Evolutionary conservation across 1,140 invertebrate species (phyloP), one percentile per base, ranked within the genome.

Genomic region (Pinna nobilis): DNA sequence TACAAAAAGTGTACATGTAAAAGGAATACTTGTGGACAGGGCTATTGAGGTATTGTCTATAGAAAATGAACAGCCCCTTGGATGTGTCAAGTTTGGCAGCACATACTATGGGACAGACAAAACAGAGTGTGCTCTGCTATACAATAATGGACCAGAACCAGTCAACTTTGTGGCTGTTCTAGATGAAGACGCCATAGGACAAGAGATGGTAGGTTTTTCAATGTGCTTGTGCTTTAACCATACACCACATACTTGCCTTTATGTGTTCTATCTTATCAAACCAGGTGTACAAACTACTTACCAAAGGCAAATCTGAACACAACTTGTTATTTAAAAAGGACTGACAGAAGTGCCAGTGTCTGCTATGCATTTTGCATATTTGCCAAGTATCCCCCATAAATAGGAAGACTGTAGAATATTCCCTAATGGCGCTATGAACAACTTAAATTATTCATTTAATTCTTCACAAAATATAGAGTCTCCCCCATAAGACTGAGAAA

Each of bases 51-150:
- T 87, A 23, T 47, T 89, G 60, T 82, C 79, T 44, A 33, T 81
- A 7, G 78, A 84, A 28, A 79, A 65, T 39, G 80, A 82, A 18
- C 66, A 86, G 35, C 76, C 65, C 47, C n/a, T 89, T n/a, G 67
- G 74, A 4, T 88, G 86, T 75, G 74, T 89, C n/a, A 69, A 80
- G 50, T 89, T 89, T 84, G 87, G 88, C 7, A 79, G 78, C 49
- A 84, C 87, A 1, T 89, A 89, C 71, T 89, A 89, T 73, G 88
- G 88, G 11, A 86, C 87, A 20, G 88, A 89, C 77, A 77, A 78
- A 47, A 86, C 86, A 47, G 81, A 88, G 39, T 80, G 79, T 70
- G 87, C 85, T 23, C 63, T 87, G 11, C 72, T 89, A 35, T 87
- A 75, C 49, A 89, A 89, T 75, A 88, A 89, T 60, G 81, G 87